Evolutionary conservation across 2,113 vertebrate genomes (phyloP), one percentile per base, ranked within the genome.

Genomic region (Microcebus ravelobensis): DNA sequence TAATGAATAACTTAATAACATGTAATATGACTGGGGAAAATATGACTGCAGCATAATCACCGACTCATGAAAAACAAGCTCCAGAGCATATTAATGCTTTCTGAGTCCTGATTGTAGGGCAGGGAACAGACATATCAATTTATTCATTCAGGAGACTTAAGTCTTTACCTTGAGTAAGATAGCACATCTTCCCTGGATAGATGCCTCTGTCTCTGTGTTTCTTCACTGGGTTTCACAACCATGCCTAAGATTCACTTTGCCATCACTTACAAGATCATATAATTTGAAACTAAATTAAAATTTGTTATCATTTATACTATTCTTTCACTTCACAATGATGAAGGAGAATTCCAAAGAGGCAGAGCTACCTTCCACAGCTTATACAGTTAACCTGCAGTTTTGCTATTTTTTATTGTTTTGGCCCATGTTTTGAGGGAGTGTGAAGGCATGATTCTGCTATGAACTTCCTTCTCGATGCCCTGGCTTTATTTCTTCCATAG

Each of bases 1-100:
- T 63, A 95, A 94, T 76, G 3, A 70, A 67, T 31, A 70, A 83
- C 36, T 85, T 87, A 29, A 85, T 91, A 55, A 89, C 11, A 25
- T 67, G 31, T 34, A 79, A 55, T 57, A 76, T 67, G 55, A 89
- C 29, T 85, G 7, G 7, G 25, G 31, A 82, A 57, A 70, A 21
- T 50, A 82, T 68, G 6, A 42, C 11, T 90, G 1, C 8, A 42
- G 50, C n/a, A 48, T 11, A n/a, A 29, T 84, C 29, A 81, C 21
- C 67, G 48, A 91, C 14, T 83, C 57, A 48, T 0, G 86, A 61
- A 73, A 77, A 39, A 57, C 15, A 70, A 67, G 18, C 17, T 67
- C 36, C 29, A 73, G 48, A 67, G 80, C 29, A 59, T 68, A 65
- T 27, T 25, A 68, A 9, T 76, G 34, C 10, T 34, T 89, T 86